phyloP scores from a whole-genome alignment of 2,888 invertebrate species.

The Nebria salina region DNA sequence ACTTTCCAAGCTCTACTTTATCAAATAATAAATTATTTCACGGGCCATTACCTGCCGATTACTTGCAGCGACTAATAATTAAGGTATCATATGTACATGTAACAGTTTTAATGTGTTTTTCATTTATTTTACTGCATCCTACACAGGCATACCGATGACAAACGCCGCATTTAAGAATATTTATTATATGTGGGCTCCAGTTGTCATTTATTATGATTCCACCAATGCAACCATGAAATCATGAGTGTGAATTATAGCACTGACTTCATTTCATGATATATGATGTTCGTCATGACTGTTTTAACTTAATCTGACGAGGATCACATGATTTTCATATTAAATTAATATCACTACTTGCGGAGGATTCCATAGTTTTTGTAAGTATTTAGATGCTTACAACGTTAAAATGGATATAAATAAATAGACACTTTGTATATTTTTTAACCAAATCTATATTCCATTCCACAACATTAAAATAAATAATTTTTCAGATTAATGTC shows the following conservation, averaged over 20 bases:
- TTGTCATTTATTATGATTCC: conserved; percentile 6
- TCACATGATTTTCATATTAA: not conserved
- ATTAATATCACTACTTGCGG: not conserved
- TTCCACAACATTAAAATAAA: no score
- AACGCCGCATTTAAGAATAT: conserved; percentile 1
- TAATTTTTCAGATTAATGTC: not conserved
- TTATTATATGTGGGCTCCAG: not conserved
- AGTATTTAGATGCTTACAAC: not conserved
- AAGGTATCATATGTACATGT: not conserved
- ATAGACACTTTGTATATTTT: not conserved
- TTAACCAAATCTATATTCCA: not conserved
- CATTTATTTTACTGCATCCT: not conserved
- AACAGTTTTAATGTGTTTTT: not conserved
- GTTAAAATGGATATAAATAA: conserved; percentile 4
- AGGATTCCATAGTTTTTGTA: not conserved
- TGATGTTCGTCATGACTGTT: not conserved
- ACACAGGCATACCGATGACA: not conserved
- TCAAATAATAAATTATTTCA: not conserved
- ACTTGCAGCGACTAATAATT: not conserved
- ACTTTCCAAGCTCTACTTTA: conserved; percentile 1
- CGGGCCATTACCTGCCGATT: not conserved
- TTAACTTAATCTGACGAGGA: not conserved
- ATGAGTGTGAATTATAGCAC: not conserved
- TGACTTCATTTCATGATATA: conserved; percentile 15
- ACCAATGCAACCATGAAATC: conserved; percentile 11